phyloP scores from a whole-genome alignment of 2,113 vertebrate genomes.

The Nothoprocta pentlandii region DNA sequence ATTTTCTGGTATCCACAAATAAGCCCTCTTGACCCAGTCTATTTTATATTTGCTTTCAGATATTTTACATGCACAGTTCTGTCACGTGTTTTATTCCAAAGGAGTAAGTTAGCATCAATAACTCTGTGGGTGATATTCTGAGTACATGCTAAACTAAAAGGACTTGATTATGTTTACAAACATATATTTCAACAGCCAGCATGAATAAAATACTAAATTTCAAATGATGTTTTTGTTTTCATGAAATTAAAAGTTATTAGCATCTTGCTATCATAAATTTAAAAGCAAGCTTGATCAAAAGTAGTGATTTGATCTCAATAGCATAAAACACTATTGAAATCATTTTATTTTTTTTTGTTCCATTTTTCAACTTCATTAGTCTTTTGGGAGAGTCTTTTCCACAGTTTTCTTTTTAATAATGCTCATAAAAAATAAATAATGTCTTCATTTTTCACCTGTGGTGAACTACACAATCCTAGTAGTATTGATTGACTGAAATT shows the following conservation, averaged over 20 bases:
- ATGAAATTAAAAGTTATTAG: background rate
- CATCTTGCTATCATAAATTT: background rate
- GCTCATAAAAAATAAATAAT: background rate
- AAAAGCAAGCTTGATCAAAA: background rate
- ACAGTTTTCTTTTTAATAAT: background rate
- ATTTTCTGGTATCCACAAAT: constrained; percentile 24
- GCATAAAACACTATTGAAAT: background rate
- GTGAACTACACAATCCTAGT: background rate
- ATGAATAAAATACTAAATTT: background rate
- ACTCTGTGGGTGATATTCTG: background rate
- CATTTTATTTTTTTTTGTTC: background rate
- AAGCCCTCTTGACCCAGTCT: background rate
- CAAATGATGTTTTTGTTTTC: background rate
- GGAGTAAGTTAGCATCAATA: background rate
- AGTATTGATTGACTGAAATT: background rate
- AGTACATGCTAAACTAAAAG: background rate
- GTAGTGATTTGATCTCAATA: background rate
- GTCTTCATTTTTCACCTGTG: background rate
- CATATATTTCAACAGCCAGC: background rate
- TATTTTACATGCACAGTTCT: background rate
- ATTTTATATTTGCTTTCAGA: constrained; percentile 1
- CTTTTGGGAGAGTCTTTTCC: background rate
- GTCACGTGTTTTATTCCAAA: background rate
- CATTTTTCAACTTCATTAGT: background rate
- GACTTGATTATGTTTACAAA: background rate